Evolutionary conservation across 2,113 vertebrate genomes (phyloP), one percentile per base, ranked within the genome.

Genomic region (Poeciliopsis retropinna): DNA sequence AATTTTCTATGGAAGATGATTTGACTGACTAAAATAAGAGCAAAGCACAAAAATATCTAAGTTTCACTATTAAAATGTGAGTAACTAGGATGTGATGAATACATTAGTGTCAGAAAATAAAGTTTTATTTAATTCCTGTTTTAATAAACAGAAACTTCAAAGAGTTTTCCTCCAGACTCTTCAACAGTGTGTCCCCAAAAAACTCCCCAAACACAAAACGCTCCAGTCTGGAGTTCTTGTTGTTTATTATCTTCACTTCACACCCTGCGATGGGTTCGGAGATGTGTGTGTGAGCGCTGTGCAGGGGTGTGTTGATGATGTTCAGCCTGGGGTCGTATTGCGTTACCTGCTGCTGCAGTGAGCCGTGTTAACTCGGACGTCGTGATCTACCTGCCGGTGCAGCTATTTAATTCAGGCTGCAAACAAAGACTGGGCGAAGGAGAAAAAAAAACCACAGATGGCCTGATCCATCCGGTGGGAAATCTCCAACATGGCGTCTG

Each of bases 381-480:
- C 61, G 81, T 84, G 87, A 90, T 88, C 74, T 67, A 75, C 76
- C 74, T 60, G 71, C 77, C 70, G 68, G 15, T 78, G 83, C 65
- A 41, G 29, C 70, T 80, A 88, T 85, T 89, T 73, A 76, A 85
- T 86, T 89, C 83, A 81, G 71, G 79, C 14, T 30, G 73, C 73
- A 80, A 84, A 87, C 76, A 84, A 85, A 85, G 80, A 77, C 4
- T 19, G 68, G 69, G 70, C 34, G 15, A 80, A 78, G 25, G 25
- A 57, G 10, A 57, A 57, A 54, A 19, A 47, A 47, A 19, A n/a
- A n/a, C n/a, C 44, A 82, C 87, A 89, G 87, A 87, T 91, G 89
- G 79, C 77, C 76, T 69, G 72, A 70, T 80, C 64, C 61, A 77
- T 79, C 87, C 77, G 70, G 68, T 70, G 87, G 87, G 89, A 88